Percentiles rank a stretch among this genome's conserved stretches.
These are phyloP conservation scores for Gorsachius magnificus DNA, from an alignment of 2,797 vertebrate species.

Conservation along the genomic window DNA sequence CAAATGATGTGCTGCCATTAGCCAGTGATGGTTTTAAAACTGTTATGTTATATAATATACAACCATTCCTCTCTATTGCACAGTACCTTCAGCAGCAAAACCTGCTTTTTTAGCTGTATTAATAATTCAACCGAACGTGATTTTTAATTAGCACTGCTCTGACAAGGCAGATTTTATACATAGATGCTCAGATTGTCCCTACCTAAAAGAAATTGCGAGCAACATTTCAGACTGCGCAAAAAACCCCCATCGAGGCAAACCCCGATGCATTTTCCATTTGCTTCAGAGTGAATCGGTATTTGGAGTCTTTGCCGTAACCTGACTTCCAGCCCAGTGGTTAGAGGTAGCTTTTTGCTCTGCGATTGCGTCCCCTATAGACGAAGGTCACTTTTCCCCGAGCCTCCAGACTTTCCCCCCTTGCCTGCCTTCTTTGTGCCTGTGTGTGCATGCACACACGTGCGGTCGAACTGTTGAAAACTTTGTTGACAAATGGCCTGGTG, in stretches of 20 bases:
- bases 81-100: background rate
- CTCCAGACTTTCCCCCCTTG: background rate
- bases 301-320: accelerated
- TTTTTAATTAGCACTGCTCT: background rate
- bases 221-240: background rate
- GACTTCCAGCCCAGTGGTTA: accelerated
- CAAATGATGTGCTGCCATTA: conserved; percentile 54
- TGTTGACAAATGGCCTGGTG: conserved; percentile 63
- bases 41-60: background rate
- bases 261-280: accelerated
- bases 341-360: background rate
- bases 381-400: accelerated
- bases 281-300: accelerated
- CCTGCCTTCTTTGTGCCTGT: background rate
- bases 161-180: background rate
- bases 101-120: background rate
- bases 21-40: conserved; percentile 16
- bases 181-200: background rate
- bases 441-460: background rate
- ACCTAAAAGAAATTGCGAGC: background rate
- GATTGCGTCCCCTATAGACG: background rate
- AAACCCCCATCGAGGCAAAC: background rate
- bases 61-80: background rate
- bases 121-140: too few relatives aligned
- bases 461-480: conserved; percentile 46